phyloP scores from a whole-genome alignment of 2,888 invertebrate genomes.

The Dusona sp. region DNA sequence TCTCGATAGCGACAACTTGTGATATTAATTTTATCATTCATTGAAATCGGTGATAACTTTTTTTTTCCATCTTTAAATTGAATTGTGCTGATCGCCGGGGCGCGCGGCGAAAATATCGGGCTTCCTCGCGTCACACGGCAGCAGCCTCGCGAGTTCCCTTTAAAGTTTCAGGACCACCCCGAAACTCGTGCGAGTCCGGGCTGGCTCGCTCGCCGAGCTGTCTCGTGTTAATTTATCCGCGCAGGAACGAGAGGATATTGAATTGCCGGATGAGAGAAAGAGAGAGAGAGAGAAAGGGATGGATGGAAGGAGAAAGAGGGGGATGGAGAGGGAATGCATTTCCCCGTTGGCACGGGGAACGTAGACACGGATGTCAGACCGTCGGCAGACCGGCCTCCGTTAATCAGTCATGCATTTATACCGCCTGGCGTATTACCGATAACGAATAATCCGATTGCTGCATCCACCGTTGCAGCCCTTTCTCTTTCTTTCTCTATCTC shows the following conservation, averaged over 20 bases:
- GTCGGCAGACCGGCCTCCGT: slow-evolving; percentile 70
- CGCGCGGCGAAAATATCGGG: slow-evolving; percentile 21
- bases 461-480: slow-evolving; percentile 55
- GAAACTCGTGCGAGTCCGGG: slow-evolving; percentile 57
- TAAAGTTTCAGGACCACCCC: slow-evolving; percentile 64
- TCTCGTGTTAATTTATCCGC: slow-evolving; percentile 68
- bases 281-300: slow-evolving; percentile 18
- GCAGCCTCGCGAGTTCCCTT: slow-evolving; percentile 49
- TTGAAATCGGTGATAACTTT: background rate
- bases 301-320: background rate
- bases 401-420: slow-evolving; percentile 71
- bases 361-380: slow-evolving; percentile 69
- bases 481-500: slow-evolving; percentile 44
- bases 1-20: background rate
- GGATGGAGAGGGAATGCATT: slow-evolving; percentile 39
- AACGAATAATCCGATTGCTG: slow-evolving; percentile 69
- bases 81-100: slow-evolving; percentile 8
- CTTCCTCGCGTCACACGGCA: slow-evolving; percentile 46
- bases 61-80: slow-evolving; percentile 14
- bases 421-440: slow-evolving; percentile 68
- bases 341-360: slow-evolving; percentile 57
- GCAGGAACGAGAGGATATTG: slow-evolving; percentile 64
- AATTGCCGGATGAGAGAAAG: slow-evolving; percentile 60
- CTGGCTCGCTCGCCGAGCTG: slow-evolving; percentile 60
- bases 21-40: background rate